Conservation (phyloP, 2,113 vertebrate genomes). For the Hemibagrus wyckioides region DNA sequence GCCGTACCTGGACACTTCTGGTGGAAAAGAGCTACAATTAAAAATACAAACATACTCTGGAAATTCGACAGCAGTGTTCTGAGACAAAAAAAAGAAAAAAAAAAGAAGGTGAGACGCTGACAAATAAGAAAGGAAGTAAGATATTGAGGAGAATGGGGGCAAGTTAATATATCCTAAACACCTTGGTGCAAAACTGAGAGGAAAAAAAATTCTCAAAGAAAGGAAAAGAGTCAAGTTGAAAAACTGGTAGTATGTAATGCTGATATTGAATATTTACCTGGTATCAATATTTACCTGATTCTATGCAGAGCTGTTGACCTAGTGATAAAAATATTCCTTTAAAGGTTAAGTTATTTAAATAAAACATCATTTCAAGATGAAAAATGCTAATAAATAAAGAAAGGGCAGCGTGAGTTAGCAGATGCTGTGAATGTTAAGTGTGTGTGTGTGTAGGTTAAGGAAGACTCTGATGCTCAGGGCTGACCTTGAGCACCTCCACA, state of each 20-base stretch:
- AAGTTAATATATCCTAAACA: background rate
- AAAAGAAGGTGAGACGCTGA: background rate
- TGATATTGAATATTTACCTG: background rate
- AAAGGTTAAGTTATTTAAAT: background rate
- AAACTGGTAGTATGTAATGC: background rate
- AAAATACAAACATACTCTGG: background rate
- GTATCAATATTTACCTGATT: background rate
- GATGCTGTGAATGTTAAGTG: conserved; percentile 15
- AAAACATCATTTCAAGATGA: conserved; percentile 1
- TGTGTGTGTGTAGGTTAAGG: conserved; percentile 31
- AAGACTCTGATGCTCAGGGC: conserved; percentile 23
- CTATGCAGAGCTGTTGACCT: background rate
- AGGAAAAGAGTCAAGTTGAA: background rate
- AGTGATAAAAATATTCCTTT: background rate
- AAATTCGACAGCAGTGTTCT: background rate
- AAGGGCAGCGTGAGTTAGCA: background rate
- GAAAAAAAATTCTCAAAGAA: background rate
- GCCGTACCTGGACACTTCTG: background rate
- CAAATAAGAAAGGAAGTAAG: background rate
- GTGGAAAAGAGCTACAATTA: background rate
- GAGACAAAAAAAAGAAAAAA: background rate
- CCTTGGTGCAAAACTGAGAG: background rate
- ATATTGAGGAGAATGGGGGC: background rate
- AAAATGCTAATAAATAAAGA: background rate
- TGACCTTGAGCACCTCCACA: conserved; percentile 69